Conservation (phyloP, 2,797 vertebrate species). For the Rhinella marina region DNA sequence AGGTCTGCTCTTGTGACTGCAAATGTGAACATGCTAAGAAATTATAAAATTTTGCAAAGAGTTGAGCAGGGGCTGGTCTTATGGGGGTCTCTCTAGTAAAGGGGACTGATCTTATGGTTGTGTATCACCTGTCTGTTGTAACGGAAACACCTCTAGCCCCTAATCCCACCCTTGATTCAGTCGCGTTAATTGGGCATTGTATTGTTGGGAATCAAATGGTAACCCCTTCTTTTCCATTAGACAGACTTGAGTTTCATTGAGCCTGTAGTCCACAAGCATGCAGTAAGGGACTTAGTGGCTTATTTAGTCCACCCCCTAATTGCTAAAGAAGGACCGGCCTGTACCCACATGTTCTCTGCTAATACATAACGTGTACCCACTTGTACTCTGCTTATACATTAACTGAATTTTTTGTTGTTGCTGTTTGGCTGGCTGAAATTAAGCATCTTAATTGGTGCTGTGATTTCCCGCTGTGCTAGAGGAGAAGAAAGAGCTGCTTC, state of each 20-base stretch:
- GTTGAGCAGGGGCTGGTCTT: not conserved
- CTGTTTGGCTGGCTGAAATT: not conserved
- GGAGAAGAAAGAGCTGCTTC: not conserved
- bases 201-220: not conserved
- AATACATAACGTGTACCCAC: not conserved
- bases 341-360: not conserved
- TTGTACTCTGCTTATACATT: not conserved
- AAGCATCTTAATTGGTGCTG: not conserved
- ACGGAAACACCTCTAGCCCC: not conserved
- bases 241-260: not conserved
- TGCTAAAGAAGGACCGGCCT: no score
- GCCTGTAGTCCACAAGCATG: no score
- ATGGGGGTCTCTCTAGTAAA: no score
- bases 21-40: not conserved
- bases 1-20: not conserved
- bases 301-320: not conserved
- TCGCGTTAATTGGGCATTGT: not conserved
- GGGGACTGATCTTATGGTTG: not conserved
- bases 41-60: not conserved
- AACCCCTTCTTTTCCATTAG: not conserved
- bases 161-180: not conserved
- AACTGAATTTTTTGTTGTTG: not conserved
- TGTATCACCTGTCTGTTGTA: not conserved
- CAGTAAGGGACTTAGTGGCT: not conserved
- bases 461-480: not conserved